These are phyloP conservation scores for Chiridota heheva DNA, from an alignment of 35 echinoderm and acorn worm species.

Conservation along the genomic window DNA sequence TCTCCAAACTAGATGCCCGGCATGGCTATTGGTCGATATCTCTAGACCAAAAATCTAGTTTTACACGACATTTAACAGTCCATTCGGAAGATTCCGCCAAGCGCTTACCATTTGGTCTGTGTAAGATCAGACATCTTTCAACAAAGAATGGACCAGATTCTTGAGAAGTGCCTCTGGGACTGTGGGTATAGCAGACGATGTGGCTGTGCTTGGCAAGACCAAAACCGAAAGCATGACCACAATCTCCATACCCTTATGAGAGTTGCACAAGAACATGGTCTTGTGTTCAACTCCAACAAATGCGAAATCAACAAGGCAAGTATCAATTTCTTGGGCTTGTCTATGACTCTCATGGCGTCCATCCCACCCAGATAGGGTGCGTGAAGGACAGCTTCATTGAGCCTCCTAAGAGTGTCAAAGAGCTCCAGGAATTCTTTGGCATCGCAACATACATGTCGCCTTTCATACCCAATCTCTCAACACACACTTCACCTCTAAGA, in stretches of 20 bases:
- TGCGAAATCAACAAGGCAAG: constrained; percentile 18
- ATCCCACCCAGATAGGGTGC: constrained; percentile 44
- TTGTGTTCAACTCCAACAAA: constrained; percentile 43
- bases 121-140: constrained; percentile 40
- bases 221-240: constrained; percentile 21
- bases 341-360: constrained; percentile 32
- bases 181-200: constrained; percentile 55
- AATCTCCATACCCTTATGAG: constrained; percentile 40
- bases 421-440: constrained; percentile 44
- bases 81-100: constrained; percentile 37
- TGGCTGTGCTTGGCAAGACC: constrained; percentile 22
- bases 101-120: constrained; percentile 34
- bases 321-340: no score
- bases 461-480: no score
- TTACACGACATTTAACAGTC: constrained; percentile 55
- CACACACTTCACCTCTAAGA: no score
- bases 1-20: constrained; percentile 26
- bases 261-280: constrained; percentile 14
- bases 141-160: constrained; percentile 33
- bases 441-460: constrained; percentile 30
- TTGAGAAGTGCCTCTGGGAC: constrained; percentile 47
- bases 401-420: neutral
- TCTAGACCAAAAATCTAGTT: constrained; percentile 20
- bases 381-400: constrained; percentile 10
- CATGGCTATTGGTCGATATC: constrained; percentile 10